A percentile compares a stretch with the other conserved stretches of the same genome.
Evolutionary conservation across 2,113 vertebrate species (phyloP).

Genomic region (Riparia riparia): DNA sequence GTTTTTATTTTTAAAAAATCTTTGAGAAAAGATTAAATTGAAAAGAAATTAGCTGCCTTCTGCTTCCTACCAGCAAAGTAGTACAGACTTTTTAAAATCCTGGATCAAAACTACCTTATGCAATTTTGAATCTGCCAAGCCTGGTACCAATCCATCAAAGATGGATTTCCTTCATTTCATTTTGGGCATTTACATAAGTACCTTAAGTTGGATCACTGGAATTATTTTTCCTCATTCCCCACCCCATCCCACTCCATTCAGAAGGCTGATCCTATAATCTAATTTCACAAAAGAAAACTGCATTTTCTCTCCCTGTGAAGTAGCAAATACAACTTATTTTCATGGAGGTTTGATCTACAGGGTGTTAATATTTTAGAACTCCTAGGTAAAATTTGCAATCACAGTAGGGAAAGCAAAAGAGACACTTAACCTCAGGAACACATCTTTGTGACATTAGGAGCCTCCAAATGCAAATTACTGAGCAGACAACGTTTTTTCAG

Average conservation of each 20-base stretch:
- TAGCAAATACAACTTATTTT: neutral
- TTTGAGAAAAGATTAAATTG: neutral
- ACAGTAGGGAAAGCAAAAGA: neutral
- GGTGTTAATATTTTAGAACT: neutral
- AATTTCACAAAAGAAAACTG: neutral
- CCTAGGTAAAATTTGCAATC: neutral
- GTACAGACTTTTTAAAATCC: neutral
- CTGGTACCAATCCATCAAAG: neutral
- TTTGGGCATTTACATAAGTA: constrained; percentile 20
- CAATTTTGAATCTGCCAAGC: neutral
- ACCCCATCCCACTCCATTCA: neutral
- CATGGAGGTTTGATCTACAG: neutral
- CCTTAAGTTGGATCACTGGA: neutral
- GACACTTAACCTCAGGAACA: neutral
- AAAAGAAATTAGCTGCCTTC: neutral
- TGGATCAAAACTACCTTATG: neutral
- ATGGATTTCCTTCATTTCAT: constrained; percentile 28
- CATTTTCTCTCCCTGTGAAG: neutral
- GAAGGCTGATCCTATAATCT: neutral
- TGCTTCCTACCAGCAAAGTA: neutral
- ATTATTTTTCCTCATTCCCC: neutral
- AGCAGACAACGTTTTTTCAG: neutral
- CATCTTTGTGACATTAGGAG: neutral
- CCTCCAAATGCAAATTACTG: constrained; percentile 1
- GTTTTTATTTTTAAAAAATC: neutral